These are phyloP conservation scores for Agrypnus murinus DNA, from an alignment of 2,888 invertebrate species.

Conservation along the genomic window DNA sequence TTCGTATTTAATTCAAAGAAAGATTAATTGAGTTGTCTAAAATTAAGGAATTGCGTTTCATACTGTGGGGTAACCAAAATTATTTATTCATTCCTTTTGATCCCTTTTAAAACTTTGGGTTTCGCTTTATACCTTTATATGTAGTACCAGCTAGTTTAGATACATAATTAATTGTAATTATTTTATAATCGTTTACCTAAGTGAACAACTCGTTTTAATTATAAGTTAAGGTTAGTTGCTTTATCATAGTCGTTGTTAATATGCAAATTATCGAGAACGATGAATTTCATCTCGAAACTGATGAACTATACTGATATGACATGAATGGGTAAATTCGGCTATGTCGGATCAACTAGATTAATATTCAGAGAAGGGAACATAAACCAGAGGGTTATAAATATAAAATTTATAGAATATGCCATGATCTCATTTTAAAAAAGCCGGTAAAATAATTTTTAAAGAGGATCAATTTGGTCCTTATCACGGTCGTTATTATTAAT, in stretches of 20 bases:
- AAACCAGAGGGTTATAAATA: background rate
- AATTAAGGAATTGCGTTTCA: slow-evolving; percentile 2
- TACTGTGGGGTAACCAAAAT: too few species aligned
- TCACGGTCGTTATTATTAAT: too few species aligned
- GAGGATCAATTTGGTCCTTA: too few species aligned
- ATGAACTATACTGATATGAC: background rate
- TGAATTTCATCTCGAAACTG: slow-evolving; percentile 8
- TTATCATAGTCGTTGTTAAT: background rate
- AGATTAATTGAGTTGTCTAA: background rate
- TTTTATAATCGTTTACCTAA: too few species aligned
- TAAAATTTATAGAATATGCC: too few species aligned
- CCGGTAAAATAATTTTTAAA: too few species aligned
- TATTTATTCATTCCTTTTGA: too few species aligned
- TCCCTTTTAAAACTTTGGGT: too few species aligned
- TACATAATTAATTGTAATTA: too few species aligned
- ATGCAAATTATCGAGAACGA: slow-evolving; percentile 20
- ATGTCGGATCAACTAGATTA: background rate
- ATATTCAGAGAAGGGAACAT: background rate
- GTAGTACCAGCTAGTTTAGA: too few species aligned
- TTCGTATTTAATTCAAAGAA: slow-evolving; percentile 6
- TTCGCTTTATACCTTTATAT: too few species aligned
- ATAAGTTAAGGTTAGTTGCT: slow-evolving; percentile 1
- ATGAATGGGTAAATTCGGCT: slow-evolving; percentile 2
- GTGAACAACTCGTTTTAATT: background rate
- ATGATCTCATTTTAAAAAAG: too few species aligned